Base-by-base conservation (phyloP, 1,140 invertebrate genomes). In the Tetramorium alpestre region DNA sequence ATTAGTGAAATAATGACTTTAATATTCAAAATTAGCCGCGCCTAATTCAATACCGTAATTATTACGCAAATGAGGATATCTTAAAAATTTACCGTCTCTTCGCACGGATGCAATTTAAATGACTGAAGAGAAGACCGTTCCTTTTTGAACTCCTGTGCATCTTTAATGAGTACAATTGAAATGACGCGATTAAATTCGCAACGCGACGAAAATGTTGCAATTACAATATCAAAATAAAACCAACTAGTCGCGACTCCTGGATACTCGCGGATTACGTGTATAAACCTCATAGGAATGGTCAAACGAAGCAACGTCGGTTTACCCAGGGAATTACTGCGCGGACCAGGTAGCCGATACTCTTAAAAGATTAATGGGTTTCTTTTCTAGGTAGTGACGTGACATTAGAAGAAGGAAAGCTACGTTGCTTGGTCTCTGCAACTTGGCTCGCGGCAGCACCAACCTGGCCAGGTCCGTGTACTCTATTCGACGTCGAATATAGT, bases 301-400 rank as follows among this genome's bases (percentile, higher is more conserved):
- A 91, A 88, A 88, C 86, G 84, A 88, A 72, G 89, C 49, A 73
- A 62, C 62, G 44, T 38, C 76, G 82, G 87, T 87, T 90, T 81
- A 86, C 78, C 87, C 87, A 80, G 90, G 87, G 89, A 90, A 91
- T 91, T 90, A 87, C 87, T 70, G 38, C 44, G 67, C 89, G 86
- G 89, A 75, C 89, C 78, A 87, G 87, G 87, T 78, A 89, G 87
- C 89, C 91, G 84, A 92, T 91, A 88, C 88, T 90, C 86, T 88
- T 93, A 75, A 93, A 92, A 93, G 69, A 93, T 93, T 93, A 93
- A 93, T 84, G 88, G 64, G 77, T 92, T 92, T 86, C 88, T 92
- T 90, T 91, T 90, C 87, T 89, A 90, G 89, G 88, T 87, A 92
- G 85, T 89, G 82, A 91, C 88, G 87, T 89, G 91, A 90, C 90